Evolutionary conservation across 2,888 invertebrate genomes (phyloP).

Genomic region (Amiota minor): DNA sequence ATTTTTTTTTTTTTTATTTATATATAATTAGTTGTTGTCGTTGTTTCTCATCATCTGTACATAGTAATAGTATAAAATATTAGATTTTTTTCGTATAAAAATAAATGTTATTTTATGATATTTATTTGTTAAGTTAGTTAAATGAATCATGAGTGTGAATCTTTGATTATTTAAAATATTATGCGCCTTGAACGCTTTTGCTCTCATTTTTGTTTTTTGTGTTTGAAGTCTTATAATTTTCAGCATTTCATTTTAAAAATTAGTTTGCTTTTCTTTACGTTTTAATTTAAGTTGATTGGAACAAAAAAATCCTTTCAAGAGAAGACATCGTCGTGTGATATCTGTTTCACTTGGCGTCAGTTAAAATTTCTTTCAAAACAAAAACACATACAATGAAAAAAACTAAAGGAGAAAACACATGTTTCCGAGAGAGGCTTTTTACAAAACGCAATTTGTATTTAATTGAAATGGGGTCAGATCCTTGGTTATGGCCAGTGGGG

Average conservation of each 20-base stretch:
- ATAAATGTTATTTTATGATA: slow-evolving; percentile 3
- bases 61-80: slow-evolving; percentile 2
- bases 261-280: not conserved
- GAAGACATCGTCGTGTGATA: too few species aligned
- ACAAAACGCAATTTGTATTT: slow-evolving; percentile 69
- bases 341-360: too few species aligned
- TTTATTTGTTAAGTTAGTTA: not conserved
- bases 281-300: not conserved
- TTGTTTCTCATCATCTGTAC: not conserved
- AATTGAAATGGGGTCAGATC: slow-evolving; percentile 71
- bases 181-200: not conserved
- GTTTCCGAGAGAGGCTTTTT: slow-evolving; percentile 36
- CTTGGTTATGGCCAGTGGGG: slow-evolving; percentile 75
- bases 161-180: slow-evolving; percentile 8
- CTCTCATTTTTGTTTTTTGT: not conserved
- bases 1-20: not conserved
- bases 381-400: too few species aligned
- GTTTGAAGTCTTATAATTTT: slow-evolving; percentile 23
- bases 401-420: too few species aligned
- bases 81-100: not conserved
- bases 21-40: too few species aligned
- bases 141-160: too few species aligned
- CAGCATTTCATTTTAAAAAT: slow-evolving; percentile 9
- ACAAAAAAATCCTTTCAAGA: too few species aligned
- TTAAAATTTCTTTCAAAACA: too few species aligned